Conservation (phyloP, 1,140 invertebrate species). For the Hypsibius dujardini region DNA sequence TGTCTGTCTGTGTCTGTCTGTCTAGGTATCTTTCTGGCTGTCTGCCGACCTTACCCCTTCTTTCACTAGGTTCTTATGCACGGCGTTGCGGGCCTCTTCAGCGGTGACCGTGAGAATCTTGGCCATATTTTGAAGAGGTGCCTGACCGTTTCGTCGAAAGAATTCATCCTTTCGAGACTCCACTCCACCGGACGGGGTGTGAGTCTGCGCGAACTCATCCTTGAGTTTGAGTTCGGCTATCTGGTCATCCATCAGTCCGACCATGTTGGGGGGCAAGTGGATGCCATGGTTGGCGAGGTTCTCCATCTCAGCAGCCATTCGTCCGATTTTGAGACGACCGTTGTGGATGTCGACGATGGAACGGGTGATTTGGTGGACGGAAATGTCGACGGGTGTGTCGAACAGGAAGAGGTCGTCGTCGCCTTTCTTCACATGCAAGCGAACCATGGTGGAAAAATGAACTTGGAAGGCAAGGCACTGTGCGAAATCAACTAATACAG, state of each 20-base stretch:
- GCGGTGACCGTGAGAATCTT: constrained; percentile 57
- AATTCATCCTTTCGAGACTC: constrained; percentile 45
- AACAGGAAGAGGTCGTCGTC: constrained; percentile 71
- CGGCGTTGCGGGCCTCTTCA: constrained; percentile 57
- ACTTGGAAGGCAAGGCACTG: too few relatives aligned
- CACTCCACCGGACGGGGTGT: constrained; percentile 57
- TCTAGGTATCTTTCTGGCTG: too few relatives aligned
- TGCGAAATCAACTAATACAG: too few relatives aligned
- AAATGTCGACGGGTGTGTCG: constrained; percentile 48
- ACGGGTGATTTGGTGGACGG: constrained; percentile 49
- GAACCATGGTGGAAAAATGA: constrained; percentile 46
- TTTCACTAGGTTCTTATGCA: constrained; percentile 47
- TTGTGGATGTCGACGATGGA: constrained; percentile 65
- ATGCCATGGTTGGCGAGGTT: constrained; percentile 68
- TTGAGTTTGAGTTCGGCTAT: constrained; percentile 64
- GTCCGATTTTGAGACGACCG: constrained; percentile 62
- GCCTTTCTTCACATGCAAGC: constrained; percentile 64
- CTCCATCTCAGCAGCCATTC: constrained; percentile 61
- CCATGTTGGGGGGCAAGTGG: constrained; percentile 63
- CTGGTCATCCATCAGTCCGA: constrained; percentile 75
- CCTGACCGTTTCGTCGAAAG: constrained; percentile 59
- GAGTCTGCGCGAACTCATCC: constrained; percentile 69
- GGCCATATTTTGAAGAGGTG: constrained; percentile 63
- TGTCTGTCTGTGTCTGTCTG: too few relatives aligned
- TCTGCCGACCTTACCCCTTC: too few relatives aligned